phyloP scores from a whole-genome alignment of 2,113 vertebrate species.

The Vombatus ursinus region DNA sequence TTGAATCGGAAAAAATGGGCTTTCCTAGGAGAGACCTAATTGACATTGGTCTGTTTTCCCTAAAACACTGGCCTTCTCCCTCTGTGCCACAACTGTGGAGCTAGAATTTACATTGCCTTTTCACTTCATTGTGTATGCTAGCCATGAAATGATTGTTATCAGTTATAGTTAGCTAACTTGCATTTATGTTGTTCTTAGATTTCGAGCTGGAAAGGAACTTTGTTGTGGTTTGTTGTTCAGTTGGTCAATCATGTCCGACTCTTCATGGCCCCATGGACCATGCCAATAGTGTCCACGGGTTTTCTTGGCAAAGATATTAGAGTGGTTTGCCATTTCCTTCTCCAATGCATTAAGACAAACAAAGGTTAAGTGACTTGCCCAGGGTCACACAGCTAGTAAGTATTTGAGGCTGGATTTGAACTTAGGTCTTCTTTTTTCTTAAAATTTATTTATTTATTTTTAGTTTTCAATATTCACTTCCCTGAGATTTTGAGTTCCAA shows the following conservation, averaged over 20 bases:
- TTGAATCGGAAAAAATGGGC: not conserved
- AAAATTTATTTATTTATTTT: too few species aligned
- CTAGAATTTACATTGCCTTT: not conserved
- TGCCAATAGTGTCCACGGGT: not conserved
- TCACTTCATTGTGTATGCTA: not conserved
- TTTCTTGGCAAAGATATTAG: not conserved
- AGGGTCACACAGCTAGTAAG: too few species aligned
- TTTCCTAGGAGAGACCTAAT: not conserved
- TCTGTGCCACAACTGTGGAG: not conserved
- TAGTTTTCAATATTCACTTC: too few species aligned
- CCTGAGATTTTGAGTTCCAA: too few species aligned
- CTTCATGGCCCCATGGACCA: too few species aligned
- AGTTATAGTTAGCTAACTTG: not conserved
- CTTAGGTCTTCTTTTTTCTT: too few species aligned
- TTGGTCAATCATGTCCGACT: too few species aligned
- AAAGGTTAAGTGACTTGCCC: not conserved
- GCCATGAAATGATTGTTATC: not conserved
- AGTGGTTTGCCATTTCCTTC: not conserved
- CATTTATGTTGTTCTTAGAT: not conserved
- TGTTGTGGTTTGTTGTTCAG: not conserved
- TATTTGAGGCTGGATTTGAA: too few species aligned
- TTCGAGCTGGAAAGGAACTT: not conserved
- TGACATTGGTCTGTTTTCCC: not conserved
- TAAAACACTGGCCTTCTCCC: not conserved
- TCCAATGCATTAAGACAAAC: not conserved